Conservation (phyloP, 2,888 invertebrate genomes). For the Philopedon plagiatum region DNA sequence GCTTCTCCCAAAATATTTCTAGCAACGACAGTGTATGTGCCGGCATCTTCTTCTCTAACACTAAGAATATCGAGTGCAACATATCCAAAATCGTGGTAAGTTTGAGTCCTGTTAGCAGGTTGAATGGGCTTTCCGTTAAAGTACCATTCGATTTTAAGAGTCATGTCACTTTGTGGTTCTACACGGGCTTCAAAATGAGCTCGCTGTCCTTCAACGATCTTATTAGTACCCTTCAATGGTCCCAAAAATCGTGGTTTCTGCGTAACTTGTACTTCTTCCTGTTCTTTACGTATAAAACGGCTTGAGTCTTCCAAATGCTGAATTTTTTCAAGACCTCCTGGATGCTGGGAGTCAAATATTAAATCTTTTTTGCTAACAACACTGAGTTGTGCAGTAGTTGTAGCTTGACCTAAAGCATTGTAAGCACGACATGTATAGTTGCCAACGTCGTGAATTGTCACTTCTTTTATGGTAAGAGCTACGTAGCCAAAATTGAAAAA, state of each 20-base stretch:
- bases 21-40: slow-evolving; percentile 93
- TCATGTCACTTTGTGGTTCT: slow-evolving; percentile 94
- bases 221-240: slow-evolving; percentile 92
- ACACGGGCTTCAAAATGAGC: slow-evolving; percentile 96
- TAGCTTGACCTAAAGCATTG: slow-evolving; percentile 89
- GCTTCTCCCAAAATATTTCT: slow-evolving; percentile 93
- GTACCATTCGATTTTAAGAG: slow-evolving; percentile 96
- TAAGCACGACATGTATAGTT: slow-evolving; percentile 90
- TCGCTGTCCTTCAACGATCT: slow-evolving; percentile 92
- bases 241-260: slow-evolving; percentile 91
- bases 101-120: slow-evolving; percentile 92
- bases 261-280: slow-evolving; percentile 81
- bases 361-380: slow-evolving; percentile 90
- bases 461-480: slow-evolving; percentile 92
- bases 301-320: slow-evolving; percentile 90
- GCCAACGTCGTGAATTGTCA: slow-evolving; percentile 91
- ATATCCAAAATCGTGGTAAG: slow-evolving; percentile 96
- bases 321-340: slow-evolving; percentile 92
- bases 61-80: slow-evolving; percentile 95
- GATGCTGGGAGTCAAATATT: slow-evolving; percentile 92
- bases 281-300: slow-evolving; percentile 76
- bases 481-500: slow-evolving; percentile 97
- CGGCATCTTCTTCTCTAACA: slow-evolving; percentile 93
- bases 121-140: slow-evolving; percentile 94
- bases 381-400: slow-evolving; percentile 84